Conservation (phyloP, 1,140 invertebrate species). For the Papilio polyxenes region DNA sequence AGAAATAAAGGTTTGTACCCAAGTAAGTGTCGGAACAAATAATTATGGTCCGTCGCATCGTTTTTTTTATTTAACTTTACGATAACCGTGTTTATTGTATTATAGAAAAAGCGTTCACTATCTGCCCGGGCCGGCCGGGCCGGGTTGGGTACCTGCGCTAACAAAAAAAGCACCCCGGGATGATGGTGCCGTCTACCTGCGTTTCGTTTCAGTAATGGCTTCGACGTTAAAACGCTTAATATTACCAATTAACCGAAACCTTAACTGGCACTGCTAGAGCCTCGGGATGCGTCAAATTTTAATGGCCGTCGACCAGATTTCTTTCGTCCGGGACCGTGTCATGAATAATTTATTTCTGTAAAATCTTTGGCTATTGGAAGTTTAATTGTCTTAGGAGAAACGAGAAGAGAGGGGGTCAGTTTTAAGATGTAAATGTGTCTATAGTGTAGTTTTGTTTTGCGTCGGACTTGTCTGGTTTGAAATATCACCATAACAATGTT, state of each 20-base stretch:
- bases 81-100: conserved; percentile 46
- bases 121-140: conserved; percentile 46
- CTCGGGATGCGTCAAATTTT: conserved; percentile 68
- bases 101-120: conserved; percentile 60
- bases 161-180: conserved; percentile 68
- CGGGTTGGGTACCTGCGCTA: conserved; percentile 69
- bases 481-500: conserved; percentile 75
- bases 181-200: conserved; percentile 70
- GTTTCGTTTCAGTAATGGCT: conserved; percentile 64
- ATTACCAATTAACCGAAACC: conserved; percentile 72
- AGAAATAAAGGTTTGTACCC: conserved; percentile 3
- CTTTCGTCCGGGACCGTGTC: conserved; percentile 49
- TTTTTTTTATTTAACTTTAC: conserved; percentile 31
- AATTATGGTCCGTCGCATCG: conserved; percentile 28
- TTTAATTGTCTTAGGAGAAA: conserved; percentile 46
- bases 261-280: conserved; percentile 63
- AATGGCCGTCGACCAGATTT: conserved; percentile 57
- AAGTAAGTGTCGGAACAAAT: conserved; percentile 33
- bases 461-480: conserved; percentile 59
- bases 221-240: conserved; percentile 67
- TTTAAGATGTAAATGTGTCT: conserved; percentile 63
- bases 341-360: conserved; percentile 70
- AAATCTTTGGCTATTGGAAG: conserved; percentile 45
- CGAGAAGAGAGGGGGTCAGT: conserved; percentile 40
- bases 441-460: conserved; percentile 65